Evolutionary conservation across 2,888 invertebrate species (phyloP).

Genomic region (Schizotus pectinicornis): DNA sequence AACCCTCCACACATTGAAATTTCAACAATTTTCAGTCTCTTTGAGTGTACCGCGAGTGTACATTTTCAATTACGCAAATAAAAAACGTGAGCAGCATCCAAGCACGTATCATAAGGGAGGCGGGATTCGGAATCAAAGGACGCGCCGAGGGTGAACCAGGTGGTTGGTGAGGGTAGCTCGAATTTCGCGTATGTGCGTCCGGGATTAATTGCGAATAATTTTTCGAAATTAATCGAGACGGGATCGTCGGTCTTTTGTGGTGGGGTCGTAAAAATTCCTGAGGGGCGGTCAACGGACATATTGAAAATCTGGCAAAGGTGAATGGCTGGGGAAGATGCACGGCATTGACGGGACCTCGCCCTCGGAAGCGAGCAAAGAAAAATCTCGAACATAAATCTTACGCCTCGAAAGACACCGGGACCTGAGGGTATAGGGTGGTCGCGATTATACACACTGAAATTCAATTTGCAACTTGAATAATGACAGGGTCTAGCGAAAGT

Average conservation of each 20-base stretch:
- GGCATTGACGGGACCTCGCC: constrained; percentile 37
- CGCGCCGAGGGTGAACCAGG: constrained; percentile 7
- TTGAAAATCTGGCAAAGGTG: constrained; percentile 36
- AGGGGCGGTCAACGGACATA: constrained; percentile 28
- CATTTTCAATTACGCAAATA: constrained; percentile 18
- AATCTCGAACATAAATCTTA: constrained; percentile 42
- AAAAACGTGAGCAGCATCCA: constrained; percentile 1
- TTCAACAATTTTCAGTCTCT: not conserved
- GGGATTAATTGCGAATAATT: constrained; percentile 7
- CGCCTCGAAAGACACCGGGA: constrained; percentile 33
- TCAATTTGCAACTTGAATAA: too few relatives aligned
- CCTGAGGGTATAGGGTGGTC: too few relatives aligned
- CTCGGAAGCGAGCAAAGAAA: constrained; percentile 31
- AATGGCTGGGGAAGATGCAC: constrained; percentile 37
- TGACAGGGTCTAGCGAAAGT: too few relatives aligned
- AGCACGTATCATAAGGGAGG: not conserved
- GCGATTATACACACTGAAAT: too few relatives aligned
- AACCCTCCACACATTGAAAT: too few relatives aligned
- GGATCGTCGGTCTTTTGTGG: too few relatives aligned
- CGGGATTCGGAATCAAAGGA: constrained; percentile 7
- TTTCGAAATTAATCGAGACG: not conserved
- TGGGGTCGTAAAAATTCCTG: constrained; percentile 21
- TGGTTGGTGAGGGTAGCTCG: constrained; percentile 4
- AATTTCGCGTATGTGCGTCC: constrained; percentile 8
- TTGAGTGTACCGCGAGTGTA: not conserved